These are phyloP conservation scores for Plodia interpunctella DNA, from an alignment of 1,140 invertebrate species.

Conservation along the genomic window DNA sequence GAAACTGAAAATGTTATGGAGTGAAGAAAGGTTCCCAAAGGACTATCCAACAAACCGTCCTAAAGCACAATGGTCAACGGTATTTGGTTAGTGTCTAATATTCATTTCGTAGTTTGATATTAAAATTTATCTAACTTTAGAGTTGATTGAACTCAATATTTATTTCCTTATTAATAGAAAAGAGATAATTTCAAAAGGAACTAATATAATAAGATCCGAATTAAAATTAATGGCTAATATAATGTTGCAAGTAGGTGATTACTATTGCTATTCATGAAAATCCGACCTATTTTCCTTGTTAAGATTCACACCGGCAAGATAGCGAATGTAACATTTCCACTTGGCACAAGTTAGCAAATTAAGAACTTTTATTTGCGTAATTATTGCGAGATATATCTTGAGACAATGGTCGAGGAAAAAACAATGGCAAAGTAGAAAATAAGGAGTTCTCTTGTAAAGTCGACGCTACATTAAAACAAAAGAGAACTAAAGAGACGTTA, in stretches of 20 bases:
- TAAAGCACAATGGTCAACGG: constrained; percentile 92
- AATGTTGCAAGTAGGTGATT: too few relatives aligned
- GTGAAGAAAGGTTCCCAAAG: constrained; percentile 89
- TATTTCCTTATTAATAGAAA: too few relatives aligned
- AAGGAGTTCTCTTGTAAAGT: background rate
- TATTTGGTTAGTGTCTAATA: constrained; percentile 85
- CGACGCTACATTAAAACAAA: background rate
- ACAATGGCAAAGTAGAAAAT: constrained; percentile 22
- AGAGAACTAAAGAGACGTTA: background rate
- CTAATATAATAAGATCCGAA: too few relatives aligned
- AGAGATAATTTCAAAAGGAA: too few relatives aligned
- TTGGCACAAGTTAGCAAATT: constrained; percentile 6
- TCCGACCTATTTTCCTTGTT: too few relatives aligned
- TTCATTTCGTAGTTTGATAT: too few relatives aligned
- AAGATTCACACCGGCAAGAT: background rate
- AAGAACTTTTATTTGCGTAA: constrained; percentile 11
- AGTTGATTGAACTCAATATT: too few relatives aligned
- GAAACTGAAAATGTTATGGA: constrained; percentile 91
- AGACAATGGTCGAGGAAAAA: constrained; percentile 25
- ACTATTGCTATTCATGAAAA: too few relatives aligned
- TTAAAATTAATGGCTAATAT: too few relatives aligned
- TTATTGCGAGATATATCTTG: constrained; percentile 23
- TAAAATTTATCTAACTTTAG: too few relatives aligned
- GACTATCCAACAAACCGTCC: constrained; percentile 93
- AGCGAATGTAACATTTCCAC: constrained; percentile 4